Evolutionary conservation across 2,888 invertebrate genomes (phyloP), one percentile per base, ranked within the genome.

Genomic region (Xylota segnis): DNA sequence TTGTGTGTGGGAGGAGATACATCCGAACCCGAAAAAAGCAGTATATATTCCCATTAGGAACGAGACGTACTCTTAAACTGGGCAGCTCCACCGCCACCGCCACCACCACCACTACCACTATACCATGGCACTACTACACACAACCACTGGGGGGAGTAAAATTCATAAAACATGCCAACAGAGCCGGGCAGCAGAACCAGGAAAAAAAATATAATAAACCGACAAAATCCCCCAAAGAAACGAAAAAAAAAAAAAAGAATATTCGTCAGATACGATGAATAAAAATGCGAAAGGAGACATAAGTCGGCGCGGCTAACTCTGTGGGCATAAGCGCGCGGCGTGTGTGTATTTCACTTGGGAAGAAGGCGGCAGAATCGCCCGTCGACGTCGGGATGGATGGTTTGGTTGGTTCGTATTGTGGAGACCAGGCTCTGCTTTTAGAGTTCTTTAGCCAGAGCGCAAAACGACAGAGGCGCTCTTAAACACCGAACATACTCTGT

Each of bases 361-460:
- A 76, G 71, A 56, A 81, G 54, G 52, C 43, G 61, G 54, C 79
- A 79, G 45, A 86, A 86, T 86, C 81, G 56, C 58, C 75, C 81
- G 56, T 52, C 75, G n/a, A n/a, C 70, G 65, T 75, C 70, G 56
- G 76, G 43, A 72, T 86, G 70, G 65, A 23, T 61, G 68, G 68
- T 72, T 59, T 58, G 78, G 63, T 72, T 78, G 71, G 66, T 58
- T 87, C 58, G 61, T 68, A n/a, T 63, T 74, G n/a, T n/a, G 75
- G 74, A 81, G 65, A 87, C 87, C 54, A 81, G 84, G 81, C 83
- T 81, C 71, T 66, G 81, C 74, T 68, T 43, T 84, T 77, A 84
- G 83, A 77, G 78, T 87, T 87, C 84, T 77, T 74, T 68, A 68
- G 81, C 52, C 78, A 71, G 71, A 87, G 83, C 81, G 63, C 54